phyloP scores from a whole-genome alignment of 1,140 invertebrate species.

The Panulirus ornatus region DNA sequence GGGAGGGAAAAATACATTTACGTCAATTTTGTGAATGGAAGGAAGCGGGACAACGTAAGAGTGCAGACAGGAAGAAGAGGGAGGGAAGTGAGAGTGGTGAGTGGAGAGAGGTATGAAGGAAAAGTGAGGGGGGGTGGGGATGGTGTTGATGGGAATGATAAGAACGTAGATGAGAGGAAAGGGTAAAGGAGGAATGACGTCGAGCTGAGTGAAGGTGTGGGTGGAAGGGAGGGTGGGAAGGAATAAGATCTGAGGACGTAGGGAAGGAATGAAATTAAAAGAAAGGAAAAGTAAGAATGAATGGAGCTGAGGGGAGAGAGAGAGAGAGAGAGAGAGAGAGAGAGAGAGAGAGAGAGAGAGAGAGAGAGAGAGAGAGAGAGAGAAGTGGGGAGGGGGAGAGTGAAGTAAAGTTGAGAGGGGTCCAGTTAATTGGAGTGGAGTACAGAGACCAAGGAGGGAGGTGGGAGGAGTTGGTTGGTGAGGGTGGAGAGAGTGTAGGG shows the following conservation, averaged over 20 bases:
- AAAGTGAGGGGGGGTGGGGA: not conserved
- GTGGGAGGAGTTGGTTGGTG: not conserved
- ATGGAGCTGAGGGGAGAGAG: not conserved
- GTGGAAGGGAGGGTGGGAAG: not conserved
- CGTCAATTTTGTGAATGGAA: not conserved
- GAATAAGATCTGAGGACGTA: not conserved
- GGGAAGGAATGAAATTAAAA: not conserved
- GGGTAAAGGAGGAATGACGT: too few relatives aligned
- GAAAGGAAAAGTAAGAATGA: not conserved
- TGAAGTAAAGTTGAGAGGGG: not conserved
- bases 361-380: constrained; percentile 55
- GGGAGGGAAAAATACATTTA: not conserved
- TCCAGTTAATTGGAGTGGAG: not conserved
- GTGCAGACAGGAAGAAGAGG: not conserved
- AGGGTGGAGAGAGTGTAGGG: not conserved
- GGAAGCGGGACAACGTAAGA: not conserved
- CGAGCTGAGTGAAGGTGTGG: not conserved
- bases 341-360: constrained; percentile 25
- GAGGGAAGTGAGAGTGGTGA: not conserved
- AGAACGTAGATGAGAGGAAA: too few relatives aligned
- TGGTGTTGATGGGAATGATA: not conserved
- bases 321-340: not conserved
- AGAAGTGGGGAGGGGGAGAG: constrained; percentile 21
- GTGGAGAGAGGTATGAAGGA: not conserved
- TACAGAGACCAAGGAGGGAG: not conserved